These are phyloP conservation scores for Euschistus heros DNA, from an alignment of 1,140 invertebrate species.

Conservation along the genomic window DNA sequence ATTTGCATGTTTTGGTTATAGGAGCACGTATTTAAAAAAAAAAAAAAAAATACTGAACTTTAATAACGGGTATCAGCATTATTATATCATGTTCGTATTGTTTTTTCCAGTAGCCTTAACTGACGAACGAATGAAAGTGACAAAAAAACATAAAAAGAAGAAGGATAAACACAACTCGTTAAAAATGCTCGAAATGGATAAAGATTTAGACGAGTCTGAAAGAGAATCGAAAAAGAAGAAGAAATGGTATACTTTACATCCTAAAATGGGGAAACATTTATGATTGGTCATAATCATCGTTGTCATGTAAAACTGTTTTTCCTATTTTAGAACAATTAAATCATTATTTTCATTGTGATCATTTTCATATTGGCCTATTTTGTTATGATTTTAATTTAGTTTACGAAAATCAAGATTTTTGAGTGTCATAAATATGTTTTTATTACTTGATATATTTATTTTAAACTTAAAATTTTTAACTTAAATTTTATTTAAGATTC, in stretches of 20 bases:
- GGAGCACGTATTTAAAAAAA: background rate
- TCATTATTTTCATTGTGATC: no score
- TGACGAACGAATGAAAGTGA: constrained; percentile 10
- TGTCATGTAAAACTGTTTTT: no score
- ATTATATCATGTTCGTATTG: constrained; percentile 11
- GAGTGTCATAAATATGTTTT: no score
- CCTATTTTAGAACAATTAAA: no score
- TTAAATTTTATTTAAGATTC: no score
- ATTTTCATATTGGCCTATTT: no score
- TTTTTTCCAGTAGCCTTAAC: constrained; percentile 6
- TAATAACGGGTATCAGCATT: background rate
- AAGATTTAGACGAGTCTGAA: constrained; percentile 24
- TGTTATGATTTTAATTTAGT: no score
- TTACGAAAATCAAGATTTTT: no score
- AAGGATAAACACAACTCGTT: constrained; percentile 17
- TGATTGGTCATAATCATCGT: background rate
- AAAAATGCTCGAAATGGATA: constrained; percentile 22
- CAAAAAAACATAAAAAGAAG: constrained; percentile 23
- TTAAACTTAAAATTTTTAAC: no score
- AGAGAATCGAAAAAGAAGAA: constrained; percentile 26
- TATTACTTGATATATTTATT: no score
- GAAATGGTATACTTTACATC: constrained; percentile 27
- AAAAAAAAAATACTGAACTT: no score
- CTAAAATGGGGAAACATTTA: constrained; percentile 12
- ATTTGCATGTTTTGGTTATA: background rate